Base-by-base conservation (phyloP, 2,113 vertebrate species). In the Orycteropus afer region DNA sequence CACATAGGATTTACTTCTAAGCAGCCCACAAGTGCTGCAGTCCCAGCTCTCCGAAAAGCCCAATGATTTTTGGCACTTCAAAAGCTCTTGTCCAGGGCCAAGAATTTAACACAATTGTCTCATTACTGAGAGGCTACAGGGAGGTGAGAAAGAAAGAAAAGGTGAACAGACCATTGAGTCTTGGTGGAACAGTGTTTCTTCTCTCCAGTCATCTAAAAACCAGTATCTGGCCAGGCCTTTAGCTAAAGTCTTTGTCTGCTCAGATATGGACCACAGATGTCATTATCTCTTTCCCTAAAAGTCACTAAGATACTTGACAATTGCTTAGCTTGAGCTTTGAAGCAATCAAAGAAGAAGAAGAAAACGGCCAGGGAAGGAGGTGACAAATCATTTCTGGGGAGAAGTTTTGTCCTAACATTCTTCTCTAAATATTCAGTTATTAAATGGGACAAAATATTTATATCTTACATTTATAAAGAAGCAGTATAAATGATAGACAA, bases 371-470 rank as follows among this genome's bases (percentile, higher is more conserved):
- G 29, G 40, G 40, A 69, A 25, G 40, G 73, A 53, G 63, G 57
- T 84, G 42, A 93, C 80, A 61, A 86, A 92, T n/a, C 2, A 57
- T 57, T 85, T 86, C 86, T 27, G n/a, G 40, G 67, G 53, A 82
- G 74, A 79, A 80, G 51, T 63, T 95, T 80, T 95, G 84, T n/a
- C 34, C 81, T 94, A 86, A 69, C n/a, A 80, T 86, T 95, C 53
- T 90, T 63, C 77, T 87, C 14, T 57, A 77, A 95, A 80, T 87
- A 86, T 45, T 84, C 40, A 25, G 12, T 80, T 83, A 69, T 45
- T 63, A 69, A 86, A 42, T 37, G 32, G 71, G 59, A 45, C 51
- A 59, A 51, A 79, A 65, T 47, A 17, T 40, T 92, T 29, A 77
- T 42, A 63, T 76, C 29, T 45, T 40, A 23, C 34, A 85, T 49